Percentiles rank a stretch among this genome's conserved stretches.
Evolutionary conservation across 2,797 vertebrate genomes (phyloP).

Genomic region (Podarcis lilfordi): DNA sequence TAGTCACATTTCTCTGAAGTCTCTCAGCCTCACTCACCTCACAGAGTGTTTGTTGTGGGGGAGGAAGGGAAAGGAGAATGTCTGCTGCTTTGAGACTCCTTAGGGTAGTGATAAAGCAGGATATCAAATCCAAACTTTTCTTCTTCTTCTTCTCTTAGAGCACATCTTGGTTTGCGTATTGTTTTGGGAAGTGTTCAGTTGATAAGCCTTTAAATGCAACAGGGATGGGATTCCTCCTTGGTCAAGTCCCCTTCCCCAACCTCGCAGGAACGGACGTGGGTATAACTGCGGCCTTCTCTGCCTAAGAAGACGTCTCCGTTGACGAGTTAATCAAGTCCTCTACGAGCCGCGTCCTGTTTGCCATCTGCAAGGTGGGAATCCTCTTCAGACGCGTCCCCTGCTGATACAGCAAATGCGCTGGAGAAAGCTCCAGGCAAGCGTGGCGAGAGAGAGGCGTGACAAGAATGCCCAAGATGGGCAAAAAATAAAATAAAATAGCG

Average conservation of each 20-base stretch:
- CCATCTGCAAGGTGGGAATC: slow-evolving; percentile 25
- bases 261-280: not conserved
- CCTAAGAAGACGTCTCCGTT: slow-evolving; percentile 14
- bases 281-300: not conserved
- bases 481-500: not conserved
- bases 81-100: too few relatives aligned
- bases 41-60: too few relatives aligned
- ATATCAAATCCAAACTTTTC: too few relatives aligned
- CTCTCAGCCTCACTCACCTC: too few relatives aligned
- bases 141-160: too few relatives aligned
- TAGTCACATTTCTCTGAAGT: too few relatives aligned
- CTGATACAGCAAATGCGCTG: not conserved
- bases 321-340: slow-evolving; percentile 48
- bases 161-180: too few relatives aligned
- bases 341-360: slow-evolving; percentile 6
- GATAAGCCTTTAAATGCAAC: too few relatives aligned
- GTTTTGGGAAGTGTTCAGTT: too few relatives aligned
- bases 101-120: too few relatives aligned
- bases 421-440: slow-evolving; percentile 35
- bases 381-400: slow-evolving; percentile 29
- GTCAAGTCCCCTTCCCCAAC: not conserved
- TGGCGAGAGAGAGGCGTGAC: slow-evolving; percentile 1
- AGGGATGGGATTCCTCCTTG: too few relatives aligned
- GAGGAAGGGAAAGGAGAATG: too few relatives aligned
- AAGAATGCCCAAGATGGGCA: slow-evolving; percentile 36